Percentiles rank a stretch among this genome's conserved stretches.
phyloP scores from a whole-genome alignment of 2,797 vertebrate genomes.

The Crenichthys baileyi region DNA sequence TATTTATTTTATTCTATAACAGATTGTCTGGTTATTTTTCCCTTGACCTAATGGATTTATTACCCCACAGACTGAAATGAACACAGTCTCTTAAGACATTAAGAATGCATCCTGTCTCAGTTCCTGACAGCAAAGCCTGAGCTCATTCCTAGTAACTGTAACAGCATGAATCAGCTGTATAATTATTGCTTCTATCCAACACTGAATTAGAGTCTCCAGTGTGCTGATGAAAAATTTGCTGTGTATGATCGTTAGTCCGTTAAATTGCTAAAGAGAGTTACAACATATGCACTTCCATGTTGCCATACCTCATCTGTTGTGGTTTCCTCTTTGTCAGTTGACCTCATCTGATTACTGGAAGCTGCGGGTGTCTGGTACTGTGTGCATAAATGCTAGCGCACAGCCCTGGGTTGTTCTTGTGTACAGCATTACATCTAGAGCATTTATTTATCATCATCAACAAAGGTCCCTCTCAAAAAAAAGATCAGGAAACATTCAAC shows the following conservation, averaged over 20 bases:
- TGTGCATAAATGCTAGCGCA: not conserved
- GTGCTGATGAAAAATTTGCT: not conserved
- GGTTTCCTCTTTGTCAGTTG: conserved; percentile 12
- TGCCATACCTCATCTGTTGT: not conserved
- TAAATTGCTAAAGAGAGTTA: not conserved
- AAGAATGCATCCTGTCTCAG: not conserved
- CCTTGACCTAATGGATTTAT: not conserved
- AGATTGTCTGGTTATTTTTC: not conserved
- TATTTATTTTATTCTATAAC: not conserved
- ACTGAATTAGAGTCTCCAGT: not conserved
- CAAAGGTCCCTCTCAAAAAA: too few relatives aligned
- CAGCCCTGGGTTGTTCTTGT: not conserved
- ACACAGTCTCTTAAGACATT: not conserved
- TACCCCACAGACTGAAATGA: not conserved
- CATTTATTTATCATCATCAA: too few relatives aligned
- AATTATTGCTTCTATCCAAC: not conserved
- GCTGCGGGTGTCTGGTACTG: not conserved
- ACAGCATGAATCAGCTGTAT: not conserved
- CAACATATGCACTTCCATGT: not conserved
- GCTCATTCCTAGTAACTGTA: not conserved
- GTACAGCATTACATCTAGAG: too few relatives aligned
- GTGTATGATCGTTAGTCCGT: not conserved
- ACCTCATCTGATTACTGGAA: not conserved
- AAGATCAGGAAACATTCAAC: too few relatives aligned
- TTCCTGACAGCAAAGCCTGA: not conserved